phyloP scores from a whole-genome alignment of 2,888 invertebrate species.

The Caenorhabditis angaria region DNA sequence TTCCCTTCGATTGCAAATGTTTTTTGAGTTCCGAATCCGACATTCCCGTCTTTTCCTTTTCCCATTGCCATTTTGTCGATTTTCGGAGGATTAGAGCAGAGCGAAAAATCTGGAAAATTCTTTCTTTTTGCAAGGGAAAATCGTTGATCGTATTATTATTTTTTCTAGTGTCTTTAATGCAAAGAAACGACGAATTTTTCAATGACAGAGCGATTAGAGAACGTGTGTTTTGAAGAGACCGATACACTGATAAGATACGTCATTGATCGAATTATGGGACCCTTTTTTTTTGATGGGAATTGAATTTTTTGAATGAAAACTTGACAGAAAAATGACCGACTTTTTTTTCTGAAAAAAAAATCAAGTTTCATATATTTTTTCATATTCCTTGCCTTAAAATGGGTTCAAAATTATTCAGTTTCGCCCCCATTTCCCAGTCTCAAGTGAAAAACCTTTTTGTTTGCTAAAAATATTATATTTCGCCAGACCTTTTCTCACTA shows the following conservation, averaged over 20 bases:
- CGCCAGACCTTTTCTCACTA: background rate
- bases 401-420: too few relatives aligned
- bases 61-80: conserved; percentile 53
- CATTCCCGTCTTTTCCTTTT: conserved; percentile 45
- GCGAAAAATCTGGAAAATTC: conserved; percentile 41
- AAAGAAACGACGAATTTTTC: background rate
- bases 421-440: too few relatives aligned
- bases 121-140: too few relatives aligned
- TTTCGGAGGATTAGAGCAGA: conserved; percentile 49
- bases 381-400: too few relatives aligned
- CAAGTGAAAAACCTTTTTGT: background rate
- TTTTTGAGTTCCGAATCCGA: conserved; percentile 38
- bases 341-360: too few relatives aligned
- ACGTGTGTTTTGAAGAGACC: background rate
- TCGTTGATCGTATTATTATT: background rate
- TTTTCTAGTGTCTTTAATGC: background rate
- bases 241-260: background rate
- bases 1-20: conserved; percentile 41
- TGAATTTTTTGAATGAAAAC: background rate
- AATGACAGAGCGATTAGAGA: background rate
- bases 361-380: too few relatives aligned
- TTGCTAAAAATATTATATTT: background rate
- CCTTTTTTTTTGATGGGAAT: background rate
- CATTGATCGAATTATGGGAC: background rate
- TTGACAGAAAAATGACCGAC: too few relatives aligned